phyloP scores from a whole-genome alignment of 2,113 vertebrate genomes.

The Anhinga rufa region DNA sequence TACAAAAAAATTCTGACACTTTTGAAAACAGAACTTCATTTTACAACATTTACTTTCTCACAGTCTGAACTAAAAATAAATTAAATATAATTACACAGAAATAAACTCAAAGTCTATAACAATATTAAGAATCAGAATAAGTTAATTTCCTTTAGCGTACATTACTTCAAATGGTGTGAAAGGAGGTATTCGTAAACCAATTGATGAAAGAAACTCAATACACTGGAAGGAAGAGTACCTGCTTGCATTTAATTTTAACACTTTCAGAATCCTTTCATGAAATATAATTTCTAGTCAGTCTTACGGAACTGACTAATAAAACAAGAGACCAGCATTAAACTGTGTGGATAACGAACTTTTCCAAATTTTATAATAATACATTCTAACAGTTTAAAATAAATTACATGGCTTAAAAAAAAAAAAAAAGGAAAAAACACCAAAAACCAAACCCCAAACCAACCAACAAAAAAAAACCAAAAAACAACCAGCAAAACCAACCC shows the following conservation, averaged over 20 bases:
- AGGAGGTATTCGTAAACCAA: not conserved
- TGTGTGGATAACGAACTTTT: not conserved
- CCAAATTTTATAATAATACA: not conserved
- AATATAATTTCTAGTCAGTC: not conserved
- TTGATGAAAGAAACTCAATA: not conserved
- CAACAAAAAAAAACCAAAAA: not conserved
- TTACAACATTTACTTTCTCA: not conserved
- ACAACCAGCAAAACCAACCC: no score
- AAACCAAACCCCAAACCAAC: not conserved
- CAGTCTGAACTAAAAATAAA: not conserved
- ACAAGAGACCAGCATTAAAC: not conserved
- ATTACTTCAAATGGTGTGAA: not conserved
- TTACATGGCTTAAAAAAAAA: not conserved
- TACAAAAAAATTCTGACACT: not conserved
- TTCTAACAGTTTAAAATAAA: not conserved
- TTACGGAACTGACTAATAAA: not conserved
- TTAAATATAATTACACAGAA: not conserved
- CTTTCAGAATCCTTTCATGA: not conserved
- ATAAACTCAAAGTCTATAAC: not conserved
- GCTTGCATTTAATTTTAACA: not conserved
- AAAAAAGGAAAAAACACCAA: no score
- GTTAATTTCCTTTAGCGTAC: not conserved
- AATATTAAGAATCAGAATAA: not conserved
- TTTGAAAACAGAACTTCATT: not conserved
- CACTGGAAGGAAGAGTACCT: not conserved